These are phyloP conservation scores for Propithecus coquereli DNA, from an alignment of 2,113 vertebrate species.

Conservation along the genomic window DNA sequence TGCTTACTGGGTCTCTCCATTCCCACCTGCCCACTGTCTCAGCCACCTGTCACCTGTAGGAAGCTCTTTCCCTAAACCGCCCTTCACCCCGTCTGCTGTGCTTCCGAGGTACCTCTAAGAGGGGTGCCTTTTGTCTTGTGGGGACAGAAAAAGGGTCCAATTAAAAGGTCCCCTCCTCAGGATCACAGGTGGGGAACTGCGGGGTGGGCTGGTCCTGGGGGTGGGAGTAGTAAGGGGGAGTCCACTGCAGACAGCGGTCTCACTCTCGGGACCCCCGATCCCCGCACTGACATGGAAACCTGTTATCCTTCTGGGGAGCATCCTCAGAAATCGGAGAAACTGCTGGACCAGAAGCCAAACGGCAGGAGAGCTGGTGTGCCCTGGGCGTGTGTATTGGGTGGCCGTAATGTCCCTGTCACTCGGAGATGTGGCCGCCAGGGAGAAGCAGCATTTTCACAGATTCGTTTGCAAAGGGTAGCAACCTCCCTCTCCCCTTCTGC, in stretches of 20 bases:
- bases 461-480: neutral
- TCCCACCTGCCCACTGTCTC: neutral
- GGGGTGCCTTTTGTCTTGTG: neutral
- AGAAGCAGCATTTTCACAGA: neutral
- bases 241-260: neutral
- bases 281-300: neutral
- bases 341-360: neutral
- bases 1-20: neutral
- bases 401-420: neutral
- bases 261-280: neutral
- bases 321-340: neutral
- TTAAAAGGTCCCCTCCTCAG: neutral
- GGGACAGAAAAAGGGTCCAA: neutral
- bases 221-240: neutral
- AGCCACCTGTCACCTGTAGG: accelerated
- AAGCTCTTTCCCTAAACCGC: neutral
- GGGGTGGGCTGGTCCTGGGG: neutral
- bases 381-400: neutral
- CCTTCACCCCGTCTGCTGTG: neutral
- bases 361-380: neutral
- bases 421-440: neutral
- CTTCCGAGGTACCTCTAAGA: neutral
- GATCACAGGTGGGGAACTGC: too few species aligned
- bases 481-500: neutral
- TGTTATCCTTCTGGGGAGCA: neutral